Evolutionary conservation across 2,888 invertebrate genomes (phyloP).

Genomic region (Mellilla xanthometata): DNA sequence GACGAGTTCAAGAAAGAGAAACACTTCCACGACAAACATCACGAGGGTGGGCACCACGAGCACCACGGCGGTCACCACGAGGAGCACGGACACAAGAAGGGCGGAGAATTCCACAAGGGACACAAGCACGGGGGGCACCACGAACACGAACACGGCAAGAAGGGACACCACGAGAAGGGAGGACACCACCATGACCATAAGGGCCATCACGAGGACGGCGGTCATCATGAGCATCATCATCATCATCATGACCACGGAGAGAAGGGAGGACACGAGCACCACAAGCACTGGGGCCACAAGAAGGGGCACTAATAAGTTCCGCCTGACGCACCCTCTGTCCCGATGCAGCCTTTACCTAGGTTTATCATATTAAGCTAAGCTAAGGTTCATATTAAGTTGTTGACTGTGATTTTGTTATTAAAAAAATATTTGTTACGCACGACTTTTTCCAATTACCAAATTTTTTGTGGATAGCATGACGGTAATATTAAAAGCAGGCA

Average conservation of each 20-base stretch:
- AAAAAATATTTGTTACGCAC: slow-evolving; percentile 37
- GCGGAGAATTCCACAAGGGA: slow-evolving; percentile 90
- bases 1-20: slow-evolving; percentile 94
- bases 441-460: slow-evolving; percentile 8
- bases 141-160: slow-evolving; percentile 90
- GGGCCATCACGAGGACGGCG: slow-evolving; percentile 90
- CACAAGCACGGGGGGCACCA: slow-evolving; percentile 90
- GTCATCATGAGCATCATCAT: slow-evolving; percentile 89
- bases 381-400: slow-evolving; percentile 52
- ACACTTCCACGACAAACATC: slow-evolving; percentile 92
- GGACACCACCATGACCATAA: slow-evolving; percentile 90
- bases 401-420: slow-evolving; percentile 65
- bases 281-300: slow-evolving; percentile 90
- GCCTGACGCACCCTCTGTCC: slow-evolving; percentile 34
- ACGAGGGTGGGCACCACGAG: slow-evolving; percentile 90
- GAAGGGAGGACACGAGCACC: slow-evolving; percentile 91
- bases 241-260: slow-evolving; percentile 90
- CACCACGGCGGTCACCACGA: slow-evolving; percentile 91
- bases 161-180: slow-evolving; percentile 91
- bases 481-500: slow-evolving; percentile 3
- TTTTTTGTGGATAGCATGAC: not conserved
- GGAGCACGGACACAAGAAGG: slow-evolving; percentile 91
- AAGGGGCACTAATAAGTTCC: slow-evolving; percentile 70
- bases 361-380: slow-evolving; percentile 54
- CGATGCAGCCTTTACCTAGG: slow-evolving; percentile 56